These are phyloP conservation scores for Agrotis segetum DNA, from an alignment of 2,888 invertebrate genomes.

Conservation along the genomic window DNA sequence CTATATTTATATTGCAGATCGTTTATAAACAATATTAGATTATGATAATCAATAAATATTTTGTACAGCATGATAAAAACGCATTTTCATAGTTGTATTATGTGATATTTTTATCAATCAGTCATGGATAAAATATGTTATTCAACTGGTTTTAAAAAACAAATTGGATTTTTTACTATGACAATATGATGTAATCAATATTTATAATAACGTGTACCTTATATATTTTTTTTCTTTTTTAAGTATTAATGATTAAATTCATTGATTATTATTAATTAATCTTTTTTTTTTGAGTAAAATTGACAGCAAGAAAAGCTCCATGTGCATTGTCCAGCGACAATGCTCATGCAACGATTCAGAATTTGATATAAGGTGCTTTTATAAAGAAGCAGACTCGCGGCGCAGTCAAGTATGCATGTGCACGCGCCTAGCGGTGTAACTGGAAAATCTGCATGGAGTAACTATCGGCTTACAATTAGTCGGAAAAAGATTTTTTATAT, in stretches of 20 bases:
- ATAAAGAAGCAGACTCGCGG: no score
- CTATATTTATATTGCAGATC: constrained; percentile 56
- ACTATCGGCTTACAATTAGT: no score
- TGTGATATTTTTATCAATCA: constrained; percentile 5
- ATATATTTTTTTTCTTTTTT: background rate
- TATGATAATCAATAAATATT: constrained; percentile 31
- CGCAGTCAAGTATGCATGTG: no score
- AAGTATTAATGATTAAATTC: background rate
- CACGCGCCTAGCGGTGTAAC: no score
- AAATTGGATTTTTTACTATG: background rate
- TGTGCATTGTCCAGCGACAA: no score
- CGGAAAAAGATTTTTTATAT: no score
- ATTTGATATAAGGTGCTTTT: background rate
- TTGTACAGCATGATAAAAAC: constrained; percentile 19
- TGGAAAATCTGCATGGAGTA: no score
- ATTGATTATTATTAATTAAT: background rate
- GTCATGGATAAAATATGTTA: constrained; percentile 41
- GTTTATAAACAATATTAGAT: constrained; percentile 32
- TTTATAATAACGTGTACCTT: background rate
- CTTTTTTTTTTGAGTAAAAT: constrained; percentile 3
- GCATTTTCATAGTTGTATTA: constrained; percentile 10
- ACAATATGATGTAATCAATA: background rate
- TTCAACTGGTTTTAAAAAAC: constrained; percentile 3
- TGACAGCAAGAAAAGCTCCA: constrained; percentile 17
- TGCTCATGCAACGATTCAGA: constrained; percentile 1